Evolutionary conservation across 2,888 invertebrate species (phyloP), one percentile per base, ranked within the genome.

Genomic region (Volucella bombylans): DNA sequence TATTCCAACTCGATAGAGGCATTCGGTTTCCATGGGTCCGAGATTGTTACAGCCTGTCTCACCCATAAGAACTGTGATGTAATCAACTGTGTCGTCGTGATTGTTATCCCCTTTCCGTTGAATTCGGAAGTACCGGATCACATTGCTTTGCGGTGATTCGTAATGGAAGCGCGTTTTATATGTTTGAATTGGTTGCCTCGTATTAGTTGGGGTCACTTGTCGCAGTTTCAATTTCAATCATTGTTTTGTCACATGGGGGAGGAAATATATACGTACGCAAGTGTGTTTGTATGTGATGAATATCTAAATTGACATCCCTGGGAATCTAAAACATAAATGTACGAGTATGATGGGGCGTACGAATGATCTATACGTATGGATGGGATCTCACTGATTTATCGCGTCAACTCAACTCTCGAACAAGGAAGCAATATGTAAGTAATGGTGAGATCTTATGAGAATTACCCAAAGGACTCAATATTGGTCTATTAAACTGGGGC

Each of bases 61-160:
- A 45, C 65, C 55, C 49, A 69, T 69, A 45, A 68, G 49, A 55
- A 61, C 45, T 15, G 64, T 15, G 23, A 55, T 54, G 39, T 59
- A 62, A 77, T 47, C 68, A 71, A 14, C 54, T 50, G 52, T 54
- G 68, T 12, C 68, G 12, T 78, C 82, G 78, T 78, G 68, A 54
- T 55, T 73, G 41, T 54, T 49, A 52, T 23, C 38, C 2, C 62
- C 67, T 65, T 67, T 54, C 45, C 31, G 52, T 47, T 52, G 41
- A 45, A 82, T 73, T 82, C 82, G 82, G 78, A 82, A 82, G 82
- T 78, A 82, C 64, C 31, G 77, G 82, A 72, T 82, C 62, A 77
- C 77, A 65, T 61, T 71, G 76, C 31, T 71, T 62, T 73, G 68
- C 68, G 72, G 78, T 64, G 78, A 64, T 69, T 12, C 68, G 78